Conservation (phyloP, 2,888 invertebrate genomes). For the Euplexia lucipara region DNA sequence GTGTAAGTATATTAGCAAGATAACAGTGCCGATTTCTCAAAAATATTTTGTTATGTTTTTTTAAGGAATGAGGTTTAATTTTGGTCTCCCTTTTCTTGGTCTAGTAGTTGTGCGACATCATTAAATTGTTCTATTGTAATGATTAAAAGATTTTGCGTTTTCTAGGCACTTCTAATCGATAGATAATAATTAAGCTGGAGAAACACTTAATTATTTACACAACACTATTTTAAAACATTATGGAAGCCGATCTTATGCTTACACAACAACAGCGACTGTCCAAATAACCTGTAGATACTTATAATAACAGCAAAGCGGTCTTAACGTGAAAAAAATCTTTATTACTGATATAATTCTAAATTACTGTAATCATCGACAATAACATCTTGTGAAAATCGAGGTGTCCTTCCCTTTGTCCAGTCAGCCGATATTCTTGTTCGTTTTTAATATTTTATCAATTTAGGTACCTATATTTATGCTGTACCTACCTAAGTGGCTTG, state of each 20-base stretch:
- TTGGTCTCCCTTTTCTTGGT: constrained; percentile 83
- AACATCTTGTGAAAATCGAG: constrained; percentile 63
- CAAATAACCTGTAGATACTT: constrained; percentile 25
- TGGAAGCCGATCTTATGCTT: constrained; percentile 45
- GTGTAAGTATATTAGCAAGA: constrained; percentile 60
- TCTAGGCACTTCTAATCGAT: constrained; percentile 63
- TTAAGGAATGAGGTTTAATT: constrained; percentile 70
- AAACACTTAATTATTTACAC: constrained; percentile 50
- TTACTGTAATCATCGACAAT: constrained; percentile 15
- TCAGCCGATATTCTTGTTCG: constrained; percentile 36
- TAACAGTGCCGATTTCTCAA: constrained; percentile 69
- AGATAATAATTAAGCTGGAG: constrained; percentile 54
- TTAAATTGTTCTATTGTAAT: constrained; percentile 65
- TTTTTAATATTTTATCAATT: background rate
- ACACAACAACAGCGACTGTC: constrained; percentile 24
- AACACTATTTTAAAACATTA: constrained; percentile 53
- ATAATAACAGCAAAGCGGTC: constrained; percentile 49
- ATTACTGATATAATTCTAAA: constrained; percentile 63
- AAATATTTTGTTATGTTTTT: constrained; percentile 71
- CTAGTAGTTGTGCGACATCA: constrained; percentile 79
- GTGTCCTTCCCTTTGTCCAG: constrained; percentile 58
- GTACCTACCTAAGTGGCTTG: constrained; percentile 7
- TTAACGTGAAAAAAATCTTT: constrained; percentile 52
- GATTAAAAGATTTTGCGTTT: constrained; percentile 57
- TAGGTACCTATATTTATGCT: constrained; percentile 1